phyloP scores from a whole-genome alignment of 2,113 vertebrate species.

The Athene cunicularia region DNA sequence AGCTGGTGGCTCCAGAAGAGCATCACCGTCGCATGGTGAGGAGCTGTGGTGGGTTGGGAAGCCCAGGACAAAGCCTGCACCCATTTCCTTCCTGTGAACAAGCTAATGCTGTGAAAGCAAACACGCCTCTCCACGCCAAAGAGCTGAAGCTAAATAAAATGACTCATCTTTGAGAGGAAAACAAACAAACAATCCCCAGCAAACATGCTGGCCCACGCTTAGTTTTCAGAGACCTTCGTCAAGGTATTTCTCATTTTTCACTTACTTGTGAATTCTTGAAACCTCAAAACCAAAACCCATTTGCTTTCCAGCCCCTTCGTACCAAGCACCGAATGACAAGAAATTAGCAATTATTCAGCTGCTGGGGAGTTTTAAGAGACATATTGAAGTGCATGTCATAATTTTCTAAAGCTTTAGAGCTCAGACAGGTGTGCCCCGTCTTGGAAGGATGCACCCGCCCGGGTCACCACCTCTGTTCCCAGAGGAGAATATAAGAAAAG shows the following conservation, averaged over 20 bases:
- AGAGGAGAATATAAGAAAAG: not conserved
- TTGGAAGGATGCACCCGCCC: not conserved
- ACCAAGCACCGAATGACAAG: not conserved
- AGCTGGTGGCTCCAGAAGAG: not conserved
- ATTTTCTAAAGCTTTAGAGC: not conserved
- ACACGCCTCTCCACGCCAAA: rapidly evolving
- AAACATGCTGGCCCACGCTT: rapidly evolving
- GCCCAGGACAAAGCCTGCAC: rapidly evolving
- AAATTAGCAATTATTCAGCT: not conserved
- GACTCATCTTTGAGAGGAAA: not conserved
- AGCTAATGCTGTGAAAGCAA: not conserved
- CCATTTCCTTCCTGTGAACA: not conserved
- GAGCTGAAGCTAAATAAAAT: not conserved
- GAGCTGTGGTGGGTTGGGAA: rapidly evolving
- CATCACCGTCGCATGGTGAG: rapidly evolving
- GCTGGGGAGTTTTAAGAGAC: not conserved
- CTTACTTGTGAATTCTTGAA: not conserved
- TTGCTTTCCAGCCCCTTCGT: not conserved
- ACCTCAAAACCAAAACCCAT: not conserved
- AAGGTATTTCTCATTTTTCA: not conserved
- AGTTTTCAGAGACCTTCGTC: not conserved
- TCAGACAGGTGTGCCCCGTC: not conserved
- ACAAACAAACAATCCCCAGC: not conserved
- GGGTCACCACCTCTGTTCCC: not conserved
- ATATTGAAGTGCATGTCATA: not conserved